phyloP scores from a whole-genome alignment of 1,140 invertebrate species.

The Cotesia chilonis region DNA sequence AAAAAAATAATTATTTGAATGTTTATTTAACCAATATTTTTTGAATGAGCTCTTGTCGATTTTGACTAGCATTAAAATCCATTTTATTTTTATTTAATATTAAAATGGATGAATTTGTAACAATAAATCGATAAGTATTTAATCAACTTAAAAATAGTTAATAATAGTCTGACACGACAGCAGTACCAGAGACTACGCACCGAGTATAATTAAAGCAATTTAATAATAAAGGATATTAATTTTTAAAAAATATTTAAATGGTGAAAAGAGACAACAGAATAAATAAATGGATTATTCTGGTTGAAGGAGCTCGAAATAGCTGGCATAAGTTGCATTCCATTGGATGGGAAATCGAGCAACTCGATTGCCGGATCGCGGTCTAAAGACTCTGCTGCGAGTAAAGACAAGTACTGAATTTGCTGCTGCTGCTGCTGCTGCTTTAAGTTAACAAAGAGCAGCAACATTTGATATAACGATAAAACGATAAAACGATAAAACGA shows the following conservation, averaged over 20 bases:
- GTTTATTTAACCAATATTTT: no score
- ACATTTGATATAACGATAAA: neutral
- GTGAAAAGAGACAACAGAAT: neutral
- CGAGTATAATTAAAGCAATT: no score
- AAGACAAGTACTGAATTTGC: neutral
- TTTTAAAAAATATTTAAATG: neutral
- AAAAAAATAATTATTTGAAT: no score
- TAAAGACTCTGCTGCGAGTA: neutral
- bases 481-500: no score
- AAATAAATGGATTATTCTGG: constrained; percentile 6
- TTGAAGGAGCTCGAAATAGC: neutral
- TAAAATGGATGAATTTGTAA: no score
- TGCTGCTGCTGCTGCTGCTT: neutral
- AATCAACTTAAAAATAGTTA: no score
- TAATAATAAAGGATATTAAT: no score
- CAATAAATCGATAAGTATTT: no score
- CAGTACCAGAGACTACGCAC: no score
- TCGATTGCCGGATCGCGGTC: constrained; percentile 10
- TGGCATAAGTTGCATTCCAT: constrained; percentile 1
- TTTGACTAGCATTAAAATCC: constrained; percentile 16
- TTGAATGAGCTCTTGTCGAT: constrained; percentile 4
- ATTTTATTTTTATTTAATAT: no score
- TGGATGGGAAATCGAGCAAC: constrained; percentile 12
- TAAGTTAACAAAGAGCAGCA: constrained; percentile 6
- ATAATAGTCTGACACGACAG: no score